Evolutionary conservation across 1,140 invertebrate species (phyloP), one percentile per base, ranked within the genome.

Genomic region (Ceratosolen solmsi): DNA sequence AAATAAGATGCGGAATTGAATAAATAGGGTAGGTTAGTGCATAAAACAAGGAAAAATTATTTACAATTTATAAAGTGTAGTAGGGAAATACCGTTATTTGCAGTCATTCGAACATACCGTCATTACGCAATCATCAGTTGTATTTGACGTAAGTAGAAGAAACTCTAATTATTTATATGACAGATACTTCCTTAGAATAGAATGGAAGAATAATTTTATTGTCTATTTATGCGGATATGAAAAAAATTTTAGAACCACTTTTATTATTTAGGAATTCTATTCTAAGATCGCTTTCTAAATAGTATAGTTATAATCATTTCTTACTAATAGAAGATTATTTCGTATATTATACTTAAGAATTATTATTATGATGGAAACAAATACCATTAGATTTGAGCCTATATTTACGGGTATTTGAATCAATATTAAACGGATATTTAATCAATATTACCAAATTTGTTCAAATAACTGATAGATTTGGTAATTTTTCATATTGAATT

Each of bases 161-260:
- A 82, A 82, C n/a, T 27, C 22, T 83, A 86, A 84, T 86, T 82
- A 81, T 56, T 63, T 70, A 46, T 68, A 46, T 82, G 80, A 86
- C 25, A 80, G n/a, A 77, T 49, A 33, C 60, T 77, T 77, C 41
- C 27, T 76, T 76, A 46, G 13, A 63, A 63, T 76, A 22, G 2
- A 54, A 70, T 2, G 25, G 17, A 70, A 46, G 5, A 70, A 70
- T 70, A 46, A 25, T 46, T 70, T 13, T 1, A 68, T 38, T 41
- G 36, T 68, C 33, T 17, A 68, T 22, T 38, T 20, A 7, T 68
- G 25, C 5, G 38, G 36, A 68, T 41, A 22, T 13, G n/a, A 68
- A 20, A 38, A 20, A n/a, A 33, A 15, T 27, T 63, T 63, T 63
- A 33, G 27, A 63, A 22, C 15, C 33, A 56, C 3, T 56, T 56